Base-by-base conservation (phyloP, 2,797 vertebrate genomes). In the Artibeus lituratus region DNA sequence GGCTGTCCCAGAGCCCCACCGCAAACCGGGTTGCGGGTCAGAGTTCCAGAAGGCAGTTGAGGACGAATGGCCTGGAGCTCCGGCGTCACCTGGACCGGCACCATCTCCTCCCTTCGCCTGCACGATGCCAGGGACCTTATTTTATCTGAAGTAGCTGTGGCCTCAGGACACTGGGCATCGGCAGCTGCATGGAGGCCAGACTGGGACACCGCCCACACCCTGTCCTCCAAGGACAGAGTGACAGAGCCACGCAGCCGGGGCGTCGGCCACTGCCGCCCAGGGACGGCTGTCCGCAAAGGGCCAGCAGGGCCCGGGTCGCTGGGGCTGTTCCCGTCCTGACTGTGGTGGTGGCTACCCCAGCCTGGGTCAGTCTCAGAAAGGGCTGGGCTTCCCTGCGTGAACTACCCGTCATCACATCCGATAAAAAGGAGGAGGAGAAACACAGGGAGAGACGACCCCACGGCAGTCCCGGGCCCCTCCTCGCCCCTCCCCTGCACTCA, bases 231-330 rank as follows among this genome's bases (percentile, higher is more conserved):
- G 29, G 62, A 65, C 32, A 8, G 32, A 16, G 14, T 2, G 32
- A n/a, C 62, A 3, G 29, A 15, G 29, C 3, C 14, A n/a, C 24
- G 26, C 29, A 16, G 62, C 62, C 2, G 0, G 7, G 29, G 16
- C 4, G 10, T 55, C 59, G 53, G n/a, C 9, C 0, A 10, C 65
- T 37, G 65, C 65, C 3, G n/a, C 32, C 32, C 3, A 3, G 55
- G 55, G 62, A 14, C 15, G 2, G 62, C 59, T 18, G 32, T n/a
- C 32, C 32, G 3, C 32, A 5, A 4, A 67, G 62, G 62, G 16
- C 62, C 0, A 32, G 62, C n/a, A 19, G n/a, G 2, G n/a, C 18
- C n/a, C 2, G 65, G n/a, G 35, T 67, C n/a, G 32, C 65, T 67
- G n/a, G 59, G n/a, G 65, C n/a, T n/a, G 62, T 8, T 35, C 62